Evolutionary conservation across 2,888 invertebrate genomes (phyloP), one percentile per base, ranked within the genome.

Genomic region (Parelbella ahira): DNA sequence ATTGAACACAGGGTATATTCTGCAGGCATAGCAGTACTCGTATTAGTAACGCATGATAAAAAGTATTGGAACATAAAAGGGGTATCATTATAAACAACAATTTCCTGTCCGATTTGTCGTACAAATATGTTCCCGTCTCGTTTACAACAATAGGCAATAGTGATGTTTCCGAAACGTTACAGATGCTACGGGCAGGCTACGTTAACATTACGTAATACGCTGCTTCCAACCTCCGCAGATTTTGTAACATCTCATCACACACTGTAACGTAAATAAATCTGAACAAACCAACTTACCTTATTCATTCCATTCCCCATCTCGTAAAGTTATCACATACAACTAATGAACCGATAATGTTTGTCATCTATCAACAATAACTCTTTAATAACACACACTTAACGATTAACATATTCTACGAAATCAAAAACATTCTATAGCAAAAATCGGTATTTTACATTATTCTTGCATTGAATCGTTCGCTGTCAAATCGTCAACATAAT

Each of bases 241-340:
- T 32, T 39, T 33, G 25, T 21, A 20, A 33, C 20, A 15, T 3
- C 6, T 27, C 37, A 10, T 11, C 7, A 4, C 7, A 10, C 33
- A 5, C 19, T 25, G n/a, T 5, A 19, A 23, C 20, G 10, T 15
- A 9, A 33, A 7, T 7, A 25, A 15, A 41, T 24, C 2, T 21
- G 19, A 3, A 27, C 7, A 34, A 23, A 24, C 41, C 33, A 37
- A 65, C 79, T 89, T 83, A 94, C 95, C 94, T 94, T 95, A 86
- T 95, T 95, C 95, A 95, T 95, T 83, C 95, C 95, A 92, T 95
- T 94, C 86, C 95, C 95, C 94, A 95, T 77, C 56, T 67, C 55
- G 56, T 45, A 51, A 51, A n/a, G 54, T 27, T 5, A 9, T 18
- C 8, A n/a, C 3, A 15, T 59, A 58, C 53, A 48, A 54, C 52